Base-by-base conservation (phyloP, 2,888 invertebrate species). In the Empis livida region DNA sequence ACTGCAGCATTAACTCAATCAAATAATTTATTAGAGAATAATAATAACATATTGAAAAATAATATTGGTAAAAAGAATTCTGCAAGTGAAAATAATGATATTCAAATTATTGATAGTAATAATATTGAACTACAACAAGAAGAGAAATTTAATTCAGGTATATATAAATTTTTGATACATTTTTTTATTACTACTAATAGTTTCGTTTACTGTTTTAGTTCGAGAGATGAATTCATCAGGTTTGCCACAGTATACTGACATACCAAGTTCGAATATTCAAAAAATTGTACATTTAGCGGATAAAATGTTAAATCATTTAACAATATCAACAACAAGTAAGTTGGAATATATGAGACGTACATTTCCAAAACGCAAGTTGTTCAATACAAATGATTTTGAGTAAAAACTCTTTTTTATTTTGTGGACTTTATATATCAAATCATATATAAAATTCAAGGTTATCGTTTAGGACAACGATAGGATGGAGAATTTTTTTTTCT, bases 191-290 rank as follows among this genome's bases (percentile, higher is more conserved):
- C n/a, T n/a, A n/a, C n/a, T n/a, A n/a, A n/a, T 27, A 27, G 9
- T 27, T 27, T 8, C 5, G 5, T 27, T 27, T 27, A 27, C 9
- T 27, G 5, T 38, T 38, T 5, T 38, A 40, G 15, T 9, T 23
- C n/a, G 20, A 23, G 20, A 41, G 23, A 14, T 41, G n/a, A 41
- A 27, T 27, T 11, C 20, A 1, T 27, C 41, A 14, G 13, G 5
- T 20, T 8, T 27, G 13, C 3, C 20, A 27, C n/a, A 41, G n/a
- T n/a, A 35, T 35, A 8, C 35, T 4, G 27, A 41, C 10, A 63
- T 66, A 61, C 66, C 65, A 42, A 66, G 63, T 38, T 61, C 65
- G 41, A 66, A 66, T 57, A 59, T 66, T 47, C 65, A 66, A 54
- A 60, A 61, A 45, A 64, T 66, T 43, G 62, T 66, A 43, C 60